Base-by-base conservation (phyloP, 2,797 vertebrate species). In the Schizothorax lantsangensis region DNA sequence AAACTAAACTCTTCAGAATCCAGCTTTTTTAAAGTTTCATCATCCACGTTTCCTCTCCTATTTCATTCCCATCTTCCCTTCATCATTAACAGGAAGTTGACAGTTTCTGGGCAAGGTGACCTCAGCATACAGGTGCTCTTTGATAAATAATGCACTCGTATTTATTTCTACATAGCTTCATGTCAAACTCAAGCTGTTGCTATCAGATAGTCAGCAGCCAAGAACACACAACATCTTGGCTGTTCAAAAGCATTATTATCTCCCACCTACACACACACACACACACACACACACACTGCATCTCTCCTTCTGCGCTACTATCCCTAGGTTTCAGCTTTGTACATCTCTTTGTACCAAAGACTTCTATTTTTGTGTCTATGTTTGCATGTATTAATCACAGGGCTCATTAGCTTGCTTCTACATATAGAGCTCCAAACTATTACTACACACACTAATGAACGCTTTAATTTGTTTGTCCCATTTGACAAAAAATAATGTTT, bases 31-130 rank as follows among this genome's bases (percentile, higher is more conserved):
- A 30, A 68, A 71, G 57, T 77, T 78, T 84, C 36, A 84, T 81
- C 83, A 72, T 33, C 36, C 36, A 38, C 5, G 23, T 21, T 33
- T 86, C 73, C 33, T 66, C 33, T 68, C 10, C 64, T 33, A 57
- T 74, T 84, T 66, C 6, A 66, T 84, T 87, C 84, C 78, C 89
- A 89, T n/a, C 74, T 57, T 52, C 69, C 21, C 73, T 54, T 45
- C 40, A 54, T 73, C 52, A 90, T 84, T 86, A 84, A 91, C 86
- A 91, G 91, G 49, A 57, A 78, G 88, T 57, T 71, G 86, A 84
- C 90, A 89, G 90, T 89, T 88, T 80, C 89, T 57, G 66, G 78
- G 89, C 92, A 93, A 95, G 93, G 94, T 94, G 93, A 95, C 92
- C 91, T 88, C 21, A 38, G 62, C 80, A 87, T 89, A 83, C 66